Evolutionary conservation across 2,797 vertebrate species (phyloP).

Genomic region (Sternarchorhynchus goeldii): DNA sequence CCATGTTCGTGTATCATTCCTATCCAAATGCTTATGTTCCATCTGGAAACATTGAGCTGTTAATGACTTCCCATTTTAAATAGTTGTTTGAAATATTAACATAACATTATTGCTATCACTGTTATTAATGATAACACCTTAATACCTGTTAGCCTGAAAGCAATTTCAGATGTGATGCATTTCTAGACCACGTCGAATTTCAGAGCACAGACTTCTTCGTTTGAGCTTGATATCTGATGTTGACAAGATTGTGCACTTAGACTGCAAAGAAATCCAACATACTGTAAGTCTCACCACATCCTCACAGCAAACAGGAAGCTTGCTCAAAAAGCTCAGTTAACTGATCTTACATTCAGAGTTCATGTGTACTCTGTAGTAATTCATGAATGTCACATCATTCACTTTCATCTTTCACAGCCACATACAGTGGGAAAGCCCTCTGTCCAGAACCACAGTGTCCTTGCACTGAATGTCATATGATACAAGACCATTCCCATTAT

Average conservation of each 20-base stretch:
- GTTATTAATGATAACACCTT: background rate
- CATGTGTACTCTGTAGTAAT: conserved; percentile 57
- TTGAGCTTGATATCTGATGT: background rate
- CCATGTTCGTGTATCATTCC: background rate
- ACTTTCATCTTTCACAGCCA: conserved; percentile 15
- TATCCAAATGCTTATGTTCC: too few species aligned
- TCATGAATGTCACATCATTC: conserved; percentile 23
- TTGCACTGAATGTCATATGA: background rate
- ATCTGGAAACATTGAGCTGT: too few species aligned
- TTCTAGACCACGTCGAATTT: conserved; percentile 13
- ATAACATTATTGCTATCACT: too few species aligned
- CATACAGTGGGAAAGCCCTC: conserved; percentile 32
- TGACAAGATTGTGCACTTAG: background rate
- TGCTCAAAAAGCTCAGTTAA: conserved; percentile 50
- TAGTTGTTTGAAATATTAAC: too few species aligned
- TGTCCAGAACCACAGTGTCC: conserved; percentile 13
- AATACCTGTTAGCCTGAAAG: background rate
- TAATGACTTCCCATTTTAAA: too few species aligned
- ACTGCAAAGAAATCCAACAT: conserved; percentile 38
- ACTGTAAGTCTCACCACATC: conserved; percentile 70
- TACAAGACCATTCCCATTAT: background rate
- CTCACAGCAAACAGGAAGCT: conserved; percentile 69
- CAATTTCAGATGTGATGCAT: background rate
- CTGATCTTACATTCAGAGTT: conserved; percentile 64
- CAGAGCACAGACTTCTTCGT: background rate